Conservation (phyloP, 2,797 vertebrate species). For the Fratercula arctica region DNA sequence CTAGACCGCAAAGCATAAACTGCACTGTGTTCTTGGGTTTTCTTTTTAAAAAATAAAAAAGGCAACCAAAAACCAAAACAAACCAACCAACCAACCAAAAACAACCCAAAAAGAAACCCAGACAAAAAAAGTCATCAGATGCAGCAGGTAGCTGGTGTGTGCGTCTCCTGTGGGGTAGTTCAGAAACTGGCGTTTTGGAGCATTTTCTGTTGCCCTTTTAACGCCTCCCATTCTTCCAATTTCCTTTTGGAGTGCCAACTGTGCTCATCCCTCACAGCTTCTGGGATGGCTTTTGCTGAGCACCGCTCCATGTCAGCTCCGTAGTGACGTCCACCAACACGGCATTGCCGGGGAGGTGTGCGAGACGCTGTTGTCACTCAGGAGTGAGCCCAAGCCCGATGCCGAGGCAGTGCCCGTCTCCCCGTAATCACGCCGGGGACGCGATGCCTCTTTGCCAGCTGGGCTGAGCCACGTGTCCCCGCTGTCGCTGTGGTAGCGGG, state of each 20-base stretch:
- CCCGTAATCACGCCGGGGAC: accelerated
- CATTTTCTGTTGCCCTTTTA: neutral
- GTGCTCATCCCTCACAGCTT: neutral
- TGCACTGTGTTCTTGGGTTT: neutral
- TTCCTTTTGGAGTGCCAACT: neutral
- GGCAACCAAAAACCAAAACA: no score
- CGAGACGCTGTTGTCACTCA: accelerated
- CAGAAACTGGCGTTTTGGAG: neutral
- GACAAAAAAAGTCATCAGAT: neutral
- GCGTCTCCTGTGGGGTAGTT: accelerated
- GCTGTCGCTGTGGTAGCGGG: accelerated
- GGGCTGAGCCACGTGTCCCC: accelerated
- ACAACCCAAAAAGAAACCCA: neutral
- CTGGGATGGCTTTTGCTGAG: neutral
- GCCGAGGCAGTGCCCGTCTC: accelerated
- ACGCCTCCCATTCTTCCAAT: neutral
- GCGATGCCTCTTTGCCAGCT: neutral
- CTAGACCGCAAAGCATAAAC: neutral
- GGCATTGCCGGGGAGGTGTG: neutral
- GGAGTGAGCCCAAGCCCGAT: neutral
- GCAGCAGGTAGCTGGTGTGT: accelerated
- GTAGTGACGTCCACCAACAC: accelerated
- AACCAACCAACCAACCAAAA: neutral
- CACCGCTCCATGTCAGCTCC: accelerated
- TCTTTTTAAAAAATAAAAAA: neutral